Conservation (phyloP, 2,113 vertebrate species). For the Hydropotes inermis region DNA sequence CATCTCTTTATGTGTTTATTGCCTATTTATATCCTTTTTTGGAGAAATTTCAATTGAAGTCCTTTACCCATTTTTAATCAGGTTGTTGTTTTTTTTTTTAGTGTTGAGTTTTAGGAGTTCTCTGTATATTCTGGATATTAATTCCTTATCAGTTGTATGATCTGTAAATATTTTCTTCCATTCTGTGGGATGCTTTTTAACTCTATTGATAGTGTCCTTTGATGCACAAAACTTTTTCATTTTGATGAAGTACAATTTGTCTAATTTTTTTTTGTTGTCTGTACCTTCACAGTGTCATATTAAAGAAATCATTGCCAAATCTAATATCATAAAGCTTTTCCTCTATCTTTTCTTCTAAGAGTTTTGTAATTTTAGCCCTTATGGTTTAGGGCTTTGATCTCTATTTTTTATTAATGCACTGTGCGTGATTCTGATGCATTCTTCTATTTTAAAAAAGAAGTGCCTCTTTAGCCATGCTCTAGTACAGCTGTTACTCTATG, state of each 20-base stretch:
- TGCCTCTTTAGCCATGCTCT: background rate
- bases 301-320: background rate
- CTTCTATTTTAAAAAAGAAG: background rate
- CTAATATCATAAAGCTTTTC: background rate
- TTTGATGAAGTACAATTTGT: background rate
- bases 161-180: conserved; percentile 6
- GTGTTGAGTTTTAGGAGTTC: conserved; percentile 5
- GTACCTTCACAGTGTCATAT: background rate
- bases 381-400: background rate
- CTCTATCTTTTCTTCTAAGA: background rate
- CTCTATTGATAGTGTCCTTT: background rate
- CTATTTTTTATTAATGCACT: background rate
- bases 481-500: background rate
- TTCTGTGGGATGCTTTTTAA: background rate
- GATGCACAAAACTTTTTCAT: background rate
- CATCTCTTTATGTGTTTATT: background rate
- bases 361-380: conserved; percentile 1
- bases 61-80: background rate
- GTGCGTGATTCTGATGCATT: background rate
- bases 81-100: background rate
- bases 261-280: background rate
- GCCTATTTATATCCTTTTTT: background rate
- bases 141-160: background rate
- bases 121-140: background rate
- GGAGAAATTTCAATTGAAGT: background rate